Conservation (phyloP, 2,797 vertebrate genomes). For the Tapirus indicus region DNA sequence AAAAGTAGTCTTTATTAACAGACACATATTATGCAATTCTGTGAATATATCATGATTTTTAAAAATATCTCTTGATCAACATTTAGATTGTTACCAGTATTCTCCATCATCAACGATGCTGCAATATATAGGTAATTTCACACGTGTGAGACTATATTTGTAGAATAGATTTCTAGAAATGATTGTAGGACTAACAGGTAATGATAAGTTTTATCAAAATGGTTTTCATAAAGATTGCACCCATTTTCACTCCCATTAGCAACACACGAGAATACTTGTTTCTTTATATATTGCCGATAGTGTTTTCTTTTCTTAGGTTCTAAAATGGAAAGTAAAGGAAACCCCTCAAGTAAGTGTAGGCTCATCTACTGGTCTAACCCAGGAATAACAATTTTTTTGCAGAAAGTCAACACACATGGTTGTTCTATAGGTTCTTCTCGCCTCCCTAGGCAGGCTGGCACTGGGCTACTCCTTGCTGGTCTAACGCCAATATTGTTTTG, state of each 20-base stretch:
- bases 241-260: neutral
- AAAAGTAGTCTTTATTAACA: conserved; percentile 59
- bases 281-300: neutral
- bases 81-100: neutral
- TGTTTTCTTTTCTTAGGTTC: conserved; percentile 4
- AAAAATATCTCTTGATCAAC: neutral
- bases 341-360: neutral
- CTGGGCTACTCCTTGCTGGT: neutral
- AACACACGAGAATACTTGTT: neutral
- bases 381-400: neutral
- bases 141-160: neutral
- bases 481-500: neutral
- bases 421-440: neutral
- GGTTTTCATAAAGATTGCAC: conserved; percentile 29
- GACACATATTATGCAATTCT: neutral
- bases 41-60: neutral
- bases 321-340: conserved; percentile 27
- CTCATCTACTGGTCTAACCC: neutral
- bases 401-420: neutral
- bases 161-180: conserved; percentile 20
- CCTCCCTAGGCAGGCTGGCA: neutral
- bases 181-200: conserved; percentile 7
- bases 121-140: neutral
- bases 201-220: neutral
- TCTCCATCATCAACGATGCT: neutral